Percentiles rank a stretch among this genome's conserved stretches.
These are phyloP conservation scores for Pseudopodoces humilis DNA, from an alignment of 2,113 vertebrate genomes.

Conservation along the genomic window DNA sequence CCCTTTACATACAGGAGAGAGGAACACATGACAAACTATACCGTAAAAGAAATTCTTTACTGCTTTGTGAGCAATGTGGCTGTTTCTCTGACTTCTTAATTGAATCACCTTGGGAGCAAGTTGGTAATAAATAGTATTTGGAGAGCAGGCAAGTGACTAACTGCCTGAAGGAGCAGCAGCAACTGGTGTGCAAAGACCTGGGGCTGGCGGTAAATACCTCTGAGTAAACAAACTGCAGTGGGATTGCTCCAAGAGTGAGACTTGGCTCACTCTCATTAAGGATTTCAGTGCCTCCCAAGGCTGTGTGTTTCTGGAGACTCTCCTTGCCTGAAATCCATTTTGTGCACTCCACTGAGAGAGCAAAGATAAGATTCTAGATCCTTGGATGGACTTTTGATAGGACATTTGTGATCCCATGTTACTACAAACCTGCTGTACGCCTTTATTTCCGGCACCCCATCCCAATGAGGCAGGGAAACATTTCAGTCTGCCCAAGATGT, in stretches of 20 bases:
- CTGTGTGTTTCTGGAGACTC: background rate
- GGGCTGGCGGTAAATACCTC: background rate
- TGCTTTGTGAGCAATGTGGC: constrained; percentile 9
- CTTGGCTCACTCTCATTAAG: background rate
- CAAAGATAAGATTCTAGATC: background rate
- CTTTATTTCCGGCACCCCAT: background rate
- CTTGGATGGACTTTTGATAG: background rate
- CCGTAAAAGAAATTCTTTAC: constrained; percentile 31
- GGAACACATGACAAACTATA: constrained; percentile 32
- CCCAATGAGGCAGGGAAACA: background rate
- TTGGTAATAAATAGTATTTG: constrained; percentile 34
- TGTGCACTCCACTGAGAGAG: background rate
- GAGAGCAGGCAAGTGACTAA: constrained; percentile 13
- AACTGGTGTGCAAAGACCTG: background rate
- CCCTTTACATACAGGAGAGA: constrained; percentile 15
- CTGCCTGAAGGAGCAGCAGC: constrained; percentile 5
- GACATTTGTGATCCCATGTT: background rate
- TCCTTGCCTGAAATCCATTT: background rate
- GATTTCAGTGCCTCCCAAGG: background rate
- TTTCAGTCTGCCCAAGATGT: background rate
- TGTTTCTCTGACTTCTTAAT: constrained; percentile 56
- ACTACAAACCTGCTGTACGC: background rate
- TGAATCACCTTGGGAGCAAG: constrained; percentile 24
- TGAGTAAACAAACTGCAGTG: background rate
- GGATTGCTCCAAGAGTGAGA: background rate